phyloP scores from a whole-genome alignment of 2,797 vertebrate species.

The Spizella passerina region DNA sequence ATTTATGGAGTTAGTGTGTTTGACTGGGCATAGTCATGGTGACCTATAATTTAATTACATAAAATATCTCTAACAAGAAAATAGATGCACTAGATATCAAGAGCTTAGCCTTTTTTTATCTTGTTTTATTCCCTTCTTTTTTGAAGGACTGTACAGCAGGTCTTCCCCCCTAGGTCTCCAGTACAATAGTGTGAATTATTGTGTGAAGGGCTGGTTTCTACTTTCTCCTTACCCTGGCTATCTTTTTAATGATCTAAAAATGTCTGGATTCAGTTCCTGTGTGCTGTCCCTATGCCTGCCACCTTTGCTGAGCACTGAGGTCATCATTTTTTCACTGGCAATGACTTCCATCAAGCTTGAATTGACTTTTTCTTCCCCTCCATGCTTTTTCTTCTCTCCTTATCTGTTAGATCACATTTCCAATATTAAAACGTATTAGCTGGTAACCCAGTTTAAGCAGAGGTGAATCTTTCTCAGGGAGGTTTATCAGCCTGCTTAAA shows the following conservation, averaged over 20 bases:
- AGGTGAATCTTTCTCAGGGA: background rate
- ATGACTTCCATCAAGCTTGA: background rate
- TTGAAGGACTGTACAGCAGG: background rate
- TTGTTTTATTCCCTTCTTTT: background rate
- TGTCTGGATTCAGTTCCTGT: background rate
- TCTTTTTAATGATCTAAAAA: constrained; percentile 63
- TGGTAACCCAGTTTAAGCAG: constrained; percentile 3
- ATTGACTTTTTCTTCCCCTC: constrained; percentile 17
- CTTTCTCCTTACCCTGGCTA: constrained; percentile 41
- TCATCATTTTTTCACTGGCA: background rate
- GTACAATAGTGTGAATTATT: constrained; percentile 36
- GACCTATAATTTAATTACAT: constrained; percentile 60
- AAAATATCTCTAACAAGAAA: constrained; percentile 41
- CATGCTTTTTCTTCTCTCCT: background rate
- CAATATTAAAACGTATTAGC: constrained; percentile 19
- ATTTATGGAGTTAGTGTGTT: constrained; percentile 6
- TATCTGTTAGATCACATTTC: constrained; percentile 26
- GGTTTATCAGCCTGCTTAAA: background rate
- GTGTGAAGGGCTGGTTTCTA: constrained; percentile 23
- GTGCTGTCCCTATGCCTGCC: background rate
- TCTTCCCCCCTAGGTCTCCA: background rate
- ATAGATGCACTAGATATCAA: background rate
- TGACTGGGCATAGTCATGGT: constrained; percentile 1
- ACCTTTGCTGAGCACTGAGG: constrained; percentile 3
- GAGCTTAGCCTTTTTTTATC: background rate